These are phyloP conservation scores for Gymnoscopelus microlampas DNA, from an alignment of 2,797 vertebrate genomes.

Conservation along the genomic window DNA sequence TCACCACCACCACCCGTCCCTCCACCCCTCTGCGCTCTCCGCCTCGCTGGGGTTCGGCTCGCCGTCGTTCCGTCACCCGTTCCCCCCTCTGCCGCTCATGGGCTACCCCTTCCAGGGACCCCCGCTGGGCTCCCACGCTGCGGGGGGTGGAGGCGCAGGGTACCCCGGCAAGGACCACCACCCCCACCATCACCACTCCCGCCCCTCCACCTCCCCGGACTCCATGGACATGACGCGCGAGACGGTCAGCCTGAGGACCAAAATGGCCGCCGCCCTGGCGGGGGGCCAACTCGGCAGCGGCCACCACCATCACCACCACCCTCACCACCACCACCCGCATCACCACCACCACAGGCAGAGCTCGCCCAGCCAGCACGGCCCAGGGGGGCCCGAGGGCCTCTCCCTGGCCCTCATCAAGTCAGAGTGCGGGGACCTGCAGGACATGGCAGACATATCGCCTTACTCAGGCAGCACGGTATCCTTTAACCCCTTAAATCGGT, in stretches of 20 bases:
- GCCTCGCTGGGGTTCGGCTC: conserved; percentile 92
- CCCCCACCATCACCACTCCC: conserved; percentile 68
- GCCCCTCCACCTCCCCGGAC: conserved; percentile 90
- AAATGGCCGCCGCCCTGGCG: conserved; percentile 85
- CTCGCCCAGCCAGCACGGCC: conserved; percentile 90
- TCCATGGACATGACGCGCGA: conserved; percentile 95
- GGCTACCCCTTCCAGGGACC: conserved; percentile 94
- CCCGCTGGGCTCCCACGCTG: conserved; percentile 87
- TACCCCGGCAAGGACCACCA: conserved; percentile 86
- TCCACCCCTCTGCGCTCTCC: conserved; percentile 92
- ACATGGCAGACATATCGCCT: conserved; percentile 97
- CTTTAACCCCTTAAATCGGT: conserved; percentile 75
- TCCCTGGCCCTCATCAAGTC: conserved; percentile 98
- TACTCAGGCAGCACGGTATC: conserved; percentile 99
- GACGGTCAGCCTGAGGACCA: conserved; percentile 95
- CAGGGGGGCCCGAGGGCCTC: conserved; percentile 87
- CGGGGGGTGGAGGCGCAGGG: conserved; percentile 73
- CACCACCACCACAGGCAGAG: conserved; percentile 85
- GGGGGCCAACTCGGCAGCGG: neutral
- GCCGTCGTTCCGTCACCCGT: conserved; percentile 95
- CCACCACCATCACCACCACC: conserved; percentile 89
- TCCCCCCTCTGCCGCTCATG: conserved; percentile 95
- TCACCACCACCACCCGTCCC: conserved; percentile 86
- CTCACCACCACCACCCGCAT: conserved; percentile 90
- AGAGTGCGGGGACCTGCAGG: conserved; percentile 96